Evolutionary conservation across 2,797 vertebrate genomes (phyloP).

Genomic region (Chaunax sp.): DNA sequence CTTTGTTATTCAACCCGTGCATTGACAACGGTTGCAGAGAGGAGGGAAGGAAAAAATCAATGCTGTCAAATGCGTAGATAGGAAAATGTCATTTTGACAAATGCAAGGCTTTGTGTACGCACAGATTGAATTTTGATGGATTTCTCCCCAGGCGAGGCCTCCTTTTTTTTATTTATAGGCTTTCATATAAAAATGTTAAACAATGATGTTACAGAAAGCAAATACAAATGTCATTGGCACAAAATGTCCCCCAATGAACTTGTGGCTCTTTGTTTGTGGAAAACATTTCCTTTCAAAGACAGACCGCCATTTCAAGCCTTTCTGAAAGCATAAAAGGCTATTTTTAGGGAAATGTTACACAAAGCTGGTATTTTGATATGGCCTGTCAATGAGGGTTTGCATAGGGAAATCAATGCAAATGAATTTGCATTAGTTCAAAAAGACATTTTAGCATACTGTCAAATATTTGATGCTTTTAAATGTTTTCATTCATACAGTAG

Average conservation of each 20-base stretch:
- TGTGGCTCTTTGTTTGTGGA: slow-evolving; percentile 66
- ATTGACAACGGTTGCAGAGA: slow-evolving; percentile 80
- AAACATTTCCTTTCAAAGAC: slow-evolving; percentile 60
- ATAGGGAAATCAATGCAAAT: slow-evolving; percentile 74
- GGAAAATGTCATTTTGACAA: slow-evolving; percentile 86
- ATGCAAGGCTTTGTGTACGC: slow-evolving; percentile 84
- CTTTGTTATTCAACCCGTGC: slow-evolving; percentile 82
- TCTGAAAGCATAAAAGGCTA: slow-evolving; percentile 52
- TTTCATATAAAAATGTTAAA: slow-evolving; percentile 83
- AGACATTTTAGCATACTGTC: slow-evolving; percentile 69
- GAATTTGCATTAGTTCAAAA: slow-evolving; percentile 78
- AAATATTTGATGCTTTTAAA: slow-evolving; percentile 73
- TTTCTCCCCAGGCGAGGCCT: slow-evolving; percentile 80
- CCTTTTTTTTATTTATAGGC: slow-evolving; percentile 80
- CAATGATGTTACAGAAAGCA: slow-evolving; percentile 83
- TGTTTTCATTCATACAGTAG: slow-evolving; percentile 72
- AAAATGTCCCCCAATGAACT: slow-evolving; percentile 69
- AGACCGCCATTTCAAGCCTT: slow-evolving; percentile 61
- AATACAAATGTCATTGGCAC: slow-evolving; percentile 81
- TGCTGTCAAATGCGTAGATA: slow-evolving; percentile 84
- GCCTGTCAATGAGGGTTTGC: slow-evolving; percentile 68
- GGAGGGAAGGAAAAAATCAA: slow-evolving; percentile 84
- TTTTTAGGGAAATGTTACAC: slow-evolving; percentile 72
- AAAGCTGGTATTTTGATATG: slow-evolving; percentile 67
- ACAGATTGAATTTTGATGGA: slow-evolving; percentile 88